These are phyloP conservation scores for Rhipidura dahli DNA, from an alignment of 2,113 vertebrate species.

Conservation along the genomic window DNA sequence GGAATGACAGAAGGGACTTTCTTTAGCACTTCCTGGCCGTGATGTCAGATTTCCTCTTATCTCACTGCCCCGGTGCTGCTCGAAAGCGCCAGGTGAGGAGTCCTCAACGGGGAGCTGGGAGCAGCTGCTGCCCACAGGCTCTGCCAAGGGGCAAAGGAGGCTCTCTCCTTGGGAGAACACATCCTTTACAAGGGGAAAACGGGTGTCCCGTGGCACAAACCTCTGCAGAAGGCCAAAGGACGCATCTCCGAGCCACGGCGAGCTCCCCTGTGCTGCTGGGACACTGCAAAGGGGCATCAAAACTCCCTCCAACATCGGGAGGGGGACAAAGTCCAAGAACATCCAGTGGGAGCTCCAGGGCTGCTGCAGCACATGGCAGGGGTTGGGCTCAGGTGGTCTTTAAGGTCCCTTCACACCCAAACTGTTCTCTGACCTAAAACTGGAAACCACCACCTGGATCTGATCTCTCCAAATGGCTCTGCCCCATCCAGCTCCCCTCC, in stretches of 20 bases:
- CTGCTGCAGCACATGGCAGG: neutral
- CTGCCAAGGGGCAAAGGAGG: neutral
- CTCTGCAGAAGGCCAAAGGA: neutral
- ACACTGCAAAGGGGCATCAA: fast-evolving
- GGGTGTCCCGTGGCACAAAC: fast-evolving
- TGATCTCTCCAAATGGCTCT: neutral
- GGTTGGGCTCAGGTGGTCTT: neutral
- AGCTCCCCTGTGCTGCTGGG: fast-evolving
- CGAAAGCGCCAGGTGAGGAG: neutral
- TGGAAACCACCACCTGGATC: fast-evolving
- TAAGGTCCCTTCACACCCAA: neutral
- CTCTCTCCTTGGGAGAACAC: neutral
- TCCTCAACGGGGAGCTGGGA: neutral
- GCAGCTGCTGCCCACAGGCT: neutral
- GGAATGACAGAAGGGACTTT: neutral
- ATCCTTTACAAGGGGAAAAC: fast-evolving
- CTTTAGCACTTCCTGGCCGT: neutral
- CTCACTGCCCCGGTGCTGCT: neutral
- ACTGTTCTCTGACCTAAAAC: neutral
- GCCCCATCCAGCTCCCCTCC: neutral
- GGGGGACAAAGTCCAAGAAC: neutral
- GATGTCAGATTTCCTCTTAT: conserved; percentile 39
- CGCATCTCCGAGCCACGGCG: fast-evolving
- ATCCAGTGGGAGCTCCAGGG: neutral
- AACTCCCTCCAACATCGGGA: neutral